phyloP scores from a whole-genome alignment of 2,888 invertebrate genomes.

The Microctonus brassicae region DNA sequence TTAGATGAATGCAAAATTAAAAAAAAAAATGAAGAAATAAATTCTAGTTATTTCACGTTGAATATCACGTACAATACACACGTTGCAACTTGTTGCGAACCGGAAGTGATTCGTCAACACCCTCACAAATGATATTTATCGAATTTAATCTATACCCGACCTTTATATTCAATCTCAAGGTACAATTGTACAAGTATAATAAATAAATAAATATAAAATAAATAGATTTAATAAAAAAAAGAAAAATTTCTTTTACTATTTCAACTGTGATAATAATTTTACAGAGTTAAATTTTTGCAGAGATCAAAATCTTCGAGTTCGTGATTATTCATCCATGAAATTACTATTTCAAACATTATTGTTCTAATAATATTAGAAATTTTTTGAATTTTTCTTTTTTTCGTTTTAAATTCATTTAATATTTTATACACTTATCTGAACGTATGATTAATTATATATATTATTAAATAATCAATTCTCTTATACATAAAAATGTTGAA shows the following conservation, averaged over 20 bases:
- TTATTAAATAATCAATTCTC: background rate
- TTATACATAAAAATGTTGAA: background rate
- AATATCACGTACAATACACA: background rate
- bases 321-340: slow-evolving; percentile 5
- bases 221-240: background rate
- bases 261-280: background rate
- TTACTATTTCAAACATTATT: background rate
- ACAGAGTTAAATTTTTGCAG: background rate
- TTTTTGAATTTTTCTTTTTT: background rate
- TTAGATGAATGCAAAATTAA: background rate
- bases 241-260: background rate
- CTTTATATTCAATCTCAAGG: background rate
- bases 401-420: background rate
- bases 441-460: background rate
- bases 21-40: background rate
- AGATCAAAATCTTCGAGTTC: background rate
- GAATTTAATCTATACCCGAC: background rate
- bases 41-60: background rate
- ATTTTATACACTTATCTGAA: background rate
- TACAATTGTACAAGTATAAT: background rate
- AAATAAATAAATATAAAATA: background rate
- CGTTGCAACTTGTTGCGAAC: background rate
- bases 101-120: background rate
- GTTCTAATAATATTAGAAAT: background rate
- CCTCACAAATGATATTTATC: background rate